These are phyloP conservation scores for Pseudolycoriella hygida DNA, from an alignment of 2,888 invertebrate species.

Conservation along the genomic window DNA sequence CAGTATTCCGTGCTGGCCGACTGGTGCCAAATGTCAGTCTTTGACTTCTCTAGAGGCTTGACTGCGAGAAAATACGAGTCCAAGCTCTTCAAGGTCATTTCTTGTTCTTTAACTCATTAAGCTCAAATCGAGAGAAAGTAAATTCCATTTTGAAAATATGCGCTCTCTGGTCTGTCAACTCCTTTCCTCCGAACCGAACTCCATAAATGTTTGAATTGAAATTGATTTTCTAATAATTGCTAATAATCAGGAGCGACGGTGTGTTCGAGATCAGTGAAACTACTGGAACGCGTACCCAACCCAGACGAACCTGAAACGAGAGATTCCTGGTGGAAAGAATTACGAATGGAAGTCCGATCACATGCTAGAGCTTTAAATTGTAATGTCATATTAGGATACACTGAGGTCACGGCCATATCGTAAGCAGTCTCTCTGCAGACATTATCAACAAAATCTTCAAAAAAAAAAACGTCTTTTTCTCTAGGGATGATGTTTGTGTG, in stretches of 20 bases:
- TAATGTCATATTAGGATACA: slow-evolving; percentile 85
- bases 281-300: slow-evolving; percentile 63
- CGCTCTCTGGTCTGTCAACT: too few species aligned
- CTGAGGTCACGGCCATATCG: slow-evolving; percentile 87
- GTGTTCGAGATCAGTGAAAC: slow-evolving; percentile 66
- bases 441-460: background rate
- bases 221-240: too few species aligned
- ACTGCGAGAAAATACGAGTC: too few species aligned
- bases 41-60: too few species aligned
- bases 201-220: too few species aligned
- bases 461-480: slow-evolving; percentile 9
- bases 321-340: slow-evolving; percentile 94
- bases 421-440: slow-evolving; percentile 25
- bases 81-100: too few species aligned
- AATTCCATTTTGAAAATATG: too few species aligned
- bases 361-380: slow-evolving; percentile 85
- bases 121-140: too few species aligned
- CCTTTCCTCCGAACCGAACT: too few species aligned
- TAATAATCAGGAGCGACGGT: slow-evolving; percentile 50
- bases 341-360: slow-evolving; percentile 85
- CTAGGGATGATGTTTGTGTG: slow-evolving; percentile 87
- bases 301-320: slow-evolving; percentile 80
- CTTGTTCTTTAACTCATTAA: too few species aligned
- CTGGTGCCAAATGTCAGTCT: too few species aligned
- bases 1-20: too few species aligned